Percentiles rank a stretch among this genome's conserved stretches.
These are phyloP conservation scores for Thymelicus lineola DNA, from an alignment of 2,888 invertebrate genomes.

Conservation along the genomic window DNA sequence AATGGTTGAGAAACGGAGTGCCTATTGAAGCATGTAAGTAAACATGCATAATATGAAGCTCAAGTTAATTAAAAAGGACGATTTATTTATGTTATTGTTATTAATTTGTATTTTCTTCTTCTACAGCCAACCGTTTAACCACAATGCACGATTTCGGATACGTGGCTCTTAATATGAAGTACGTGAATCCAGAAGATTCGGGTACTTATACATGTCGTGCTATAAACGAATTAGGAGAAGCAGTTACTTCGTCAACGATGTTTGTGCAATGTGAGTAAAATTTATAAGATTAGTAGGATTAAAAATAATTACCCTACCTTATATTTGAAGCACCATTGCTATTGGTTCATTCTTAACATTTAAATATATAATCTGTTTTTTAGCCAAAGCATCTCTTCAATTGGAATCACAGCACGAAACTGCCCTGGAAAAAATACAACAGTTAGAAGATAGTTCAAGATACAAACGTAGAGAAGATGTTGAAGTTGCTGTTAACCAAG, in stretches of 20 bases:
- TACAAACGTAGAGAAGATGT: conserved; percentile 93
- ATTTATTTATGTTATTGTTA: not conserved
- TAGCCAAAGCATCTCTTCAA: conserved; percentile 94
- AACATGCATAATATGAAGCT: conserved; percentile 15
- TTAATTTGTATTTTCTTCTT: conserved; percentile 10
- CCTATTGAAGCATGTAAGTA: conserved; percentile 94
- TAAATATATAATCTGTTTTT: conserved; percentile 29
- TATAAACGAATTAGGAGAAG: conserved; percentile 96
- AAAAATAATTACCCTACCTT: too few species aligned
- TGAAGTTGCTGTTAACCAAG: conserved; percentile 91
- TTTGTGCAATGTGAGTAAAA: conserved; percentile 91
- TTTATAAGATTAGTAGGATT: not conserved
- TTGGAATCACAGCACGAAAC: conserved; percentile 95
- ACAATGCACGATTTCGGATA: conserved; percentile 99
- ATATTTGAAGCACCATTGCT: too few species aligned
- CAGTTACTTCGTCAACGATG: conserved; percentile 96
- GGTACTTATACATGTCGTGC: conserved; percentile 98
- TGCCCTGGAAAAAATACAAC: conserved; percentile 93
- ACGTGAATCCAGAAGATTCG: conserved; percentile 97
- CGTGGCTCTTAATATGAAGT: conserved; percentile 97
- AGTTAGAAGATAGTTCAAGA: conserved; percentile 92
- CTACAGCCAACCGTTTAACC: conserved; percentile 92
- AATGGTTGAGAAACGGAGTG: conserved; percentile 97
- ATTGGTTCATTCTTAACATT: too few species aligned
- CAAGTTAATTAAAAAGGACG: not conserved